Conservation (phyloP, 2,113 vertebrate genomes). For the Lanius ludovicianus region DNA sequence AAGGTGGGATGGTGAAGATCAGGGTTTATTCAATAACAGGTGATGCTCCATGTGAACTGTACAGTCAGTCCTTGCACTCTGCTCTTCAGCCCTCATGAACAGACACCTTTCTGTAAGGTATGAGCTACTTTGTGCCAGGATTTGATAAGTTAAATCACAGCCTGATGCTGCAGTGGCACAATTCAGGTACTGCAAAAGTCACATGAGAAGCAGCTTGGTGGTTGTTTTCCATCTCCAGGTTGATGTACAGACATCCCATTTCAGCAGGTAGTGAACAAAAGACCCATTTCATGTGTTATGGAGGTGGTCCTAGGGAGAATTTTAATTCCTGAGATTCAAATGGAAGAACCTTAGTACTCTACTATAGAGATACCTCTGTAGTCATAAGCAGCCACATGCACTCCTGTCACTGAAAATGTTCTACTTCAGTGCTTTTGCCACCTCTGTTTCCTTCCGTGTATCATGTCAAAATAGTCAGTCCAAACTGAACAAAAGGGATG, state of each 20-base stretch:
- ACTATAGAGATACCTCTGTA: background rate
- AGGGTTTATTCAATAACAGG: background rate
- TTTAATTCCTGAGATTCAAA: background rate
- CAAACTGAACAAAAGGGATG: background rate
- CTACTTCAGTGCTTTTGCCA: background rate
- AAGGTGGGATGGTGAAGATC: background rate
- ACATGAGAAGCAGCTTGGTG: background rate
- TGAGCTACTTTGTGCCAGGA: background rate
- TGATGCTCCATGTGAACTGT: background rate
- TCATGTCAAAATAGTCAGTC: background rate
- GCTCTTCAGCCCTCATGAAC: background rate
- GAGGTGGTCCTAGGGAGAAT: background rate
- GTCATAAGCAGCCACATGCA: background rate
- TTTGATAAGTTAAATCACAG: background rate
- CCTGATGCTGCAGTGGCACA: background rate
- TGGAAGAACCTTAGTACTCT: background rate
- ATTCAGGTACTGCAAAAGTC: background rate
- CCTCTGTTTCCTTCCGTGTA: background rate
- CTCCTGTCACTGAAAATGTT: background rate
- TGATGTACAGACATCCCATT: background rate
- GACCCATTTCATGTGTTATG: background rate
- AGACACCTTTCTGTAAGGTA: background rate
- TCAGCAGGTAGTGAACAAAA: background rate
- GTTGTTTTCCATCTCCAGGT: background rate
- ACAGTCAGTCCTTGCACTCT: rapidly evolving